Evolutionary conservation across 2,113 vertebrate species (phyloP), one percentile per base, ranked within the genome.

Genomic region (Halichoerus grypus): DNA sequence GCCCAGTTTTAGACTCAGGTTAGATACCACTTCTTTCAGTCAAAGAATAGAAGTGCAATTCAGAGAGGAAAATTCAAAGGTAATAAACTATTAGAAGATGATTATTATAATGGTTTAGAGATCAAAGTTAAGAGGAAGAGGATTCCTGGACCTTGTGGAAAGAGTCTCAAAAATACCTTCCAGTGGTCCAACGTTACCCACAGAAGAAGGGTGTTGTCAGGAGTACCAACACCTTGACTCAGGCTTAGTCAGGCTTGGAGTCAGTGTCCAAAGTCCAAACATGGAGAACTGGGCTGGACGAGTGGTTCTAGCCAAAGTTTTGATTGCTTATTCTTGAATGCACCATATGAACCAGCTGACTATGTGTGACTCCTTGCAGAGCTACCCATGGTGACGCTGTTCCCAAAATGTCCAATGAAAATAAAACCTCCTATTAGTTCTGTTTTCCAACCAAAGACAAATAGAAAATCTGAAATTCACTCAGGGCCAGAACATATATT

Each of bases 351-450:
- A 80, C 33, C 69, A 57, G 53, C 3, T 28, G 36, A 55, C 11
- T 19, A 7, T 15, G 14, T 28, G 39, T 16, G 65, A 1, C 63
- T 11, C 1, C 5, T 6, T 51, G 7, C 10, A 77, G 51, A 94
- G 19, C 2, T 55, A 31, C 5, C 5, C 16, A 72, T 1, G 4
- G 14, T 46, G 6, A 5, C 7, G 9, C 3, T 86, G 2, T 15
- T 74, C 46, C 28, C 72, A n/a, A 65, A 51, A 77, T 0, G 49
- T 31, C 28, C 79, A 51, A 0, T 22, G 26, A 77, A 91, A 76
- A 49, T 15, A 90, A 57, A 90, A 76, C 10, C 71, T 22, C 33
- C 22, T 36, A 15, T 92, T 18, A 49, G 21, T 1, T 46, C 61
- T 24, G 39, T 72, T 90, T 63, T 31, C 55, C 42, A 88, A 18